Base-by-base conservation (phyloP, 2,888 invertebrate genomes). In the Orchestes rusci region DNA sequence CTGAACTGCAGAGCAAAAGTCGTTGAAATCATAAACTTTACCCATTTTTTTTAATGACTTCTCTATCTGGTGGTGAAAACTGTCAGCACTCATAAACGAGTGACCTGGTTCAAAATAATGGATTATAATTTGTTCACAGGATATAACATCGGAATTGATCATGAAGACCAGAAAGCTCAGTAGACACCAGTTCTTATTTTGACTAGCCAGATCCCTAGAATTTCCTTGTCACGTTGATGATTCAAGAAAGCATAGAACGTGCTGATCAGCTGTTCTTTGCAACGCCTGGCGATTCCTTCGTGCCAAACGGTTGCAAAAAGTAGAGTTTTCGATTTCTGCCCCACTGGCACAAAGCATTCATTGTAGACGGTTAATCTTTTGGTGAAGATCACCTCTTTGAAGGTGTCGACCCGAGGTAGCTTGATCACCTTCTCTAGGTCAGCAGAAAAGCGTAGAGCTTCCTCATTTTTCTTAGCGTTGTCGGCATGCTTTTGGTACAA, bases 231-330 rank as follows among this genome's bases (percentile, higher is more conserved):
- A 28, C 34, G 19, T 10, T 41, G 31, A 15, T 18, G 34, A 17
- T 36, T 37, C 16, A 30, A 40, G 36, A 48, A 45, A 7, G 37
- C 32, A 34, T 44, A 36, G 31, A 37, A 48, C 32, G 44, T 40
- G 30, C 40, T 44, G 5, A 40, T 16, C 36, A 48, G 12, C 34
- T 61, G 59, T 33, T 60, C 56, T 45, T 59, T 46, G 17, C 37
- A 30, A 18, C 41, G 34, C 20, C 44, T 41, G 37, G 36, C 41
- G 34, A 44, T 23, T 30, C 54, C 60, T 52, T 62, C 60, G 45
- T 63, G 58, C 59, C 56, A 58, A 20, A 56, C 39, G 29, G 45
- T 43, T 12, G 56, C 53, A 13, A 51, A 16, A 3, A 51, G 39
- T 18, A 37, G 36, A 36, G 31, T 19, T 38, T 43, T 35, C 4